Evolutionary conservation across 2,113 vertebrate species (phyloP), one percentile per base, ranked within the genome.

Genomic region (Monarcha castaneiventris): DNA sequence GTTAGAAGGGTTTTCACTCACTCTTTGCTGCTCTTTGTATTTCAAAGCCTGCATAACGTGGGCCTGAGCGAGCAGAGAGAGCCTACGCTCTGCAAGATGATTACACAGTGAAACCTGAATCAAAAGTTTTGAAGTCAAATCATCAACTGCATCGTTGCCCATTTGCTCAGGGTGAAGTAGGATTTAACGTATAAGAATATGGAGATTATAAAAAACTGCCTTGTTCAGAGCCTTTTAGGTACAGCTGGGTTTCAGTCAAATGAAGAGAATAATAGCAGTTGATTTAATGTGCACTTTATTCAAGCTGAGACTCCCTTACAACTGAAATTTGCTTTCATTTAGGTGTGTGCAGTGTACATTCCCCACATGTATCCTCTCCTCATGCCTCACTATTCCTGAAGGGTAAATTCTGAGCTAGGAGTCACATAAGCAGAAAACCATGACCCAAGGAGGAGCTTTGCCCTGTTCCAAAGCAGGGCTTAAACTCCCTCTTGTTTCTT

Each of bases 81-180:
- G 25, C 35, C 32, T 56, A 13, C 2, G 1, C 30, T 84, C 61
- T 79, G 58, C 58, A 87, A 84, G 62, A 27, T 9, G 13, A 87
- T 71, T 63, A 58, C 69, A 54, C 22, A 77, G 21, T 22, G 15
- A 54, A 87, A 87, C 26, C 51, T 19, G 71, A 93, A 90, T 66
- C 37, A 76, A 68, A 95, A 79, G 26, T 43, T 91, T 77, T 62
- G 19, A 83, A 91, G 88, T 58, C 43, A 88, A 71, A 95, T 59
- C 5, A 62, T 30, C n/a, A 63, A 7, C 43, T 74, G 15, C 43
- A 74, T 56, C 59, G 16, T 63, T 83, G 48, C 55, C 35, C 62
- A 33, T 77, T 90, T 89, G 29, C 8, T 55, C 17, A 49, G 15
- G 30, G 9, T 32, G 46, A 61, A 80, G 43, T 14, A 16, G 25